These are phyloP conservation scores for Formica selysi DNA, from an alignment of 1,140 invertebrate genomes.

Conservation along the genomic window DNA sequence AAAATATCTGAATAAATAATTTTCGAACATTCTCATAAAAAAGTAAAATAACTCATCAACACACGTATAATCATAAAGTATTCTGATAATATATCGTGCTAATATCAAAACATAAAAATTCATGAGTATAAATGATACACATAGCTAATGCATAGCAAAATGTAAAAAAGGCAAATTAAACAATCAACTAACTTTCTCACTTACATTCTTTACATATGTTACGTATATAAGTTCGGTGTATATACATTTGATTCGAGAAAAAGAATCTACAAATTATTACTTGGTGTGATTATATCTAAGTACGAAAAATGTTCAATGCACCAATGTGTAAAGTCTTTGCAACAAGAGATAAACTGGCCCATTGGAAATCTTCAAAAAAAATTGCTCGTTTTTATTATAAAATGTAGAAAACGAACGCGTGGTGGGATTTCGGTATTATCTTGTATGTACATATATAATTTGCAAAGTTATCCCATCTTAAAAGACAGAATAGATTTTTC, in stretches of 20 bases:
- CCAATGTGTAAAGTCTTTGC: neutral
- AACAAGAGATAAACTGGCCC: constrained; percentile 19
- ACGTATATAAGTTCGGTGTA: constrained; percentile 31
- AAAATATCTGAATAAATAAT: constrained; percentile 35
- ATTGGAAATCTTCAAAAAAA: constrained; percentile 10
- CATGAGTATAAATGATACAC: neutral
- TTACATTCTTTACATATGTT: constrained; percentile 36
- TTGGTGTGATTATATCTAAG: constrained; percentile 25
- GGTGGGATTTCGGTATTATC: constrained; percentile 4
- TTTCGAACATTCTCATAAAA: neutral
- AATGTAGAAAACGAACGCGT: constrained; percentile 55
- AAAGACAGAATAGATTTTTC: constrained; percentile 48
- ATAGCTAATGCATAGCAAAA: neutral
- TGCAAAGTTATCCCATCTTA: neutral
- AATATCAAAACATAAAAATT: constrained; percentile 18
- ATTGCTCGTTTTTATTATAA: constrained; percentile 45
- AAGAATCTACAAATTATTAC: constrained; percentile 12
- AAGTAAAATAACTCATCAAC: neutral
- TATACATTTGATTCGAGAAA: constrained; percentile 39
- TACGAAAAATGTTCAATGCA: constrained; percentile 36
- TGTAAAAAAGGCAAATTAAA: constrained; percentile 12
- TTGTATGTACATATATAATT: constrained; percentile 60
- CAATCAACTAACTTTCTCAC: constrained; percentile 7
- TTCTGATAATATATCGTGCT: neutral
- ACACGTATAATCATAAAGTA: too few species aligned